A percentile compares a stretch with the other conserved stretches of the same genome.
Evolutionary conservation across 2,113 vertebrate genomes (phyloP).

Genomic region (Pipra filicauda): DNA sequence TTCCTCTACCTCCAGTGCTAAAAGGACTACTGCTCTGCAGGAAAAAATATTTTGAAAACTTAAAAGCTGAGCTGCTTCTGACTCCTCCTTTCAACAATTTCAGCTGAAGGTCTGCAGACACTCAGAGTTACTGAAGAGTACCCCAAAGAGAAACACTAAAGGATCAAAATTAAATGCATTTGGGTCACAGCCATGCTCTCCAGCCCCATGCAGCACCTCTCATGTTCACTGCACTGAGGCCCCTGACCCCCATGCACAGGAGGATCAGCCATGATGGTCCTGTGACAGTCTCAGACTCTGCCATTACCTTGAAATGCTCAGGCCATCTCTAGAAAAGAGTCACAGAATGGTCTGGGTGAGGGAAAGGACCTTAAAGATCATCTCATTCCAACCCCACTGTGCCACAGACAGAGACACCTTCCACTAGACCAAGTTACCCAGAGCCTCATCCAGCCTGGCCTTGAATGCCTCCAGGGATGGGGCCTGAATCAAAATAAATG

Average conservation of each 20-base stretch:
- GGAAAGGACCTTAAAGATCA: not conserved
- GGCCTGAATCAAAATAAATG: not conserved
- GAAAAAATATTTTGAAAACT: not conserved
- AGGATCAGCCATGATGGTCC: accelerated
- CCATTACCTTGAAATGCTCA: accelerated
- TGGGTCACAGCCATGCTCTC: not conserved
- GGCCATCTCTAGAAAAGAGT: not conserved
- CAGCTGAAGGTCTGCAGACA: not conserved
- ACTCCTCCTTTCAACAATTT: not conserved
- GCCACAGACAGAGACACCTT: not conserved
- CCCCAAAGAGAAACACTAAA: not conserved
- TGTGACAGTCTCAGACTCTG: not conserved
- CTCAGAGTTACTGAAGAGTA: accelerated
- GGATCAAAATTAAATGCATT: not conserved
- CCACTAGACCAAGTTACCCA: not conserved
- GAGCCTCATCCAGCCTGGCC: not conserved
- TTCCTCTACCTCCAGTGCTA: not conserved
- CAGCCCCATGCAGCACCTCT: accelerated
- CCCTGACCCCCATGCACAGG: accelerated
- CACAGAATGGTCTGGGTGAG: not conserved
- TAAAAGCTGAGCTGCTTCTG: not conserved
- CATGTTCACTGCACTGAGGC: accelerated
- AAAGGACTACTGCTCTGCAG: not conserved
- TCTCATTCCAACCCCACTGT: not conserved
- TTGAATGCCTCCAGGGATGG: not conserved